Conservation (phyloP, 2,888 invertebrate species). For the Helobdella robusta region DNA sequence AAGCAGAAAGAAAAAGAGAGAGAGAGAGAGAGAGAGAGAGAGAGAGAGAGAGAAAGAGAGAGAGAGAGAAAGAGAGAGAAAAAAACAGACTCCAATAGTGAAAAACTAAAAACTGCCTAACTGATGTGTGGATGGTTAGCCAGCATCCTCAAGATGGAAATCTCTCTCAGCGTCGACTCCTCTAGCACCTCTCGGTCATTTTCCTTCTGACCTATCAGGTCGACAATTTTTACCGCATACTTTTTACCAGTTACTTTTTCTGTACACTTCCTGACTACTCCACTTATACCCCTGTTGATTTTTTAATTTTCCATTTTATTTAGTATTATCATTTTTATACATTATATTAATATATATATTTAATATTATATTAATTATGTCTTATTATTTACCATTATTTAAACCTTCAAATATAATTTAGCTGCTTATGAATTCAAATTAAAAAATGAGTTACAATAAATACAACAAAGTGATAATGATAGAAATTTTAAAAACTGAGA, state of each 20-base stretch:
- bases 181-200: conserved; percentile 57
- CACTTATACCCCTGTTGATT: conserved; percentile 72
- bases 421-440: no score
- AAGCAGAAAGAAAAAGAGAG: no score
- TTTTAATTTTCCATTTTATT: neutral
- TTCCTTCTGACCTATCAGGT: conserved; percentile 63
- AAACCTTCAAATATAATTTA: no score
- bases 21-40: no score
- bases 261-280: conserved; percentile 86
- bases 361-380: neutral
- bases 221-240: conserved; percentile 96
- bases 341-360: neutral
- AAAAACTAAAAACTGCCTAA: conserved; percentile 53
- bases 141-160: conserved; percentile 78
- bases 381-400: neutral
- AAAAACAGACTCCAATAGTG: neutral
- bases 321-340: neutral
- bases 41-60: no score
- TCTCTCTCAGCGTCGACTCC: conserved; percentile 84
- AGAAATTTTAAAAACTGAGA: neutral
- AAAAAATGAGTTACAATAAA: no score
- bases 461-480: neutral
- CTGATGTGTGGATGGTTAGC: conserved; percentile 95
- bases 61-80: neutral
- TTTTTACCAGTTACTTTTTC: conserved; percentile 89